A percentile compares a stretch with the other conserved stretches of the same genome.
These are phyloP conservation scores for Nomada hirtipes DNA, from an alignment of 2,888 invertebrate species.

Conservation along the genomic window DNA sequence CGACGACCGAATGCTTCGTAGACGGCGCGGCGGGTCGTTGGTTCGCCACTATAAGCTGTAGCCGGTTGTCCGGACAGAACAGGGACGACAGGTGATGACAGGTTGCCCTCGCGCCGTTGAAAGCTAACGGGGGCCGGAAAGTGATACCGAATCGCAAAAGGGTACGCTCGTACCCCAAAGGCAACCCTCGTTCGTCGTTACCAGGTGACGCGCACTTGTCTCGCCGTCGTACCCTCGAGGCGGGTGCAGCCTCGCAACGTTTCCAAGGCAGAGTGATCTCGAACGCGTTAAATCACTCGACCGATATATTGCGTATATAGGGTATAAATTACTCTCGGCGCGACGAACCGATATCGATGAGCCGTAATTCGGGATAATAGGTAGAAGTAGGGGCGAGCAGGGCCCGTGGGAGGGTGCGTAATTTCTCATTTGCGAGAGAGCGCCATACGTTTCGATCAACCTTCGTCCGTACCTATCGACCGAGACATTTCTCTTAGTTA, in stretches of 20 bases:
- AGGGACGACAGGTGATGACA: background rate
- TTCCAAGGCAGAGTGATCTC: background rate
- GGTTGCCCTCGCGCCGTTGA: constrained; percentile 11
- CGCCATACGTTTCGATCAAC: constrained; percentile 77
- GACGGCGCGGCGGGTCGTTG: too few species aligned
- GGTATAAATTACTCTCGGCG: constrained; percentile 73
- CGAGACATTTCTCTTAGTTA: constrained; percentile 75
- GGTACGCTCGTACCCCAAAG: constrained; percentile 8
- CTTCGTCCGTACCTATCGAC: constrained; percentile 52
- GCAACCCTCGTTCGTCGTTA: background rate
- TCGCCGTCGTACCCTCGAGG: background rate
- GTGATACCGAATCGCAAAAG: constrained; percentile 16
- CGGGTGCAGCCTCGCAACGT: too few species aligned
- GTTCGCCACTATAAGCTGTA: too few species aligned
- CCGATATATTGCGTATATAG: constrained; percentile 7
- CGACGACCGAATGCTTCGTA: too few species aligned
- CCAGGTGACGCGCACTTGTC: constrained; percentile 47
- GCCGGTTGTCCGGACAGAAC: background rate
- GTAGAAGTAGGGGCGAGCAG: constrained; percentile 10
- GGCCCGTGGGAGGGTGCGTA: constrained; percentile 69
- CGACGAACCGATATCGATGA: constrained; percentile 76
- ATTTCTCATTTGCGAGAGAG: constrained; percentile 74
- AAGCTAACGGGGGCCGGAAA: constrained; percentile 20
- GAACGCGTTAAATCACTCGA: constrained; percentile 68
- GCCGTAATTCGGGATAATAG: constrained; percentile 75